Evolutionary conservation across 2,888 invertebrate genomes (phyloP).

Genomic region (Aspidapion aeneum): DNA sequence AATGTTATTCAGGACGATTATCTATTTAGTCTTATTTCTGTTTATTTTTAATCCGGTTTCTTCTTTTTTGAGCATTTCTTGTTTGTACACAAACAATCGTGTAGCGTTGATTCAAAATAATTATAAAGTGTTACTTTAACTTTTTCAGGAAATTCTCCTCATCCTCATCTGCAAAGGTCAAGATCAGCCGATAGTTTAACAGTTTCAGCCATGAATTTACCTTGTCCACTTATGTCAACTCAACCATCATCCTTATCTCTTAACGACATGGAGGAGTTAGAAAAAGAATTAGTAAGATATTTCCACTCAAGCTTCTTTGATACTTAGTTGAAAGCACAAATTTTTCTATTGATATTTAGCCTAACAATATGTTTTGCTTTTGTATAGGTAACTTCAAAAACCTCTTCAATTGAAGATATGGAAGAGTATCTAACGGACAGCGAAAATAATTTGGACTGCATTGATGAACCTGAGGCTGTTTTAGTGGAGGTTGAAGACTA

Average conservation of each 20-base stretch:
- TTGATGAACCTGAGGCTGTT: conserved; percentile 65
- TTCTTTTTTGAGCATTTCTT: no score
- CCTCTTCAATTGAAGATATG: conserved; percentile 31
- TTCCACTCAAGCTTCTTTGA: no score
- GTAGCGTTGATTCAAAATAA: no score
- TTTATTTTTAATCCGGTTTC: no score
- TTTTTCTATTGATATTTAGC: no score
- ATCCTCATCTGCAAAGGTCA: conserved; percentile 58
- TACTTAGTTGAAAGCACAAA: no score
- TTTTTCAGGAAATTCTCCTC: conserved; percentile 10
- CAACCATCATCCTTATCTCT: conserved; percentile 72
- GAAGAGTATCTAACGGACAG: conserved; percentile 24
- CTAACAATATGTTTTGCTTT: no score
- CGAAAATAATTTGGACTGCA: conserved; percentile 33
- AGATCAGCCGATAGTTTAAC: conserved; percentile 76
- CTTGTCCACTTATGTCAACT: conserved; percentile 55
- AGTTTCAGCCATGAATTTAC: conserved; percentile 40
- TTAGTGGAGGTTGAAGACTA: conserved; percentile 80
- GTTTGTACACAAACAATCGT: no score
- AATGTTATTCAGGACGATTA: no score
- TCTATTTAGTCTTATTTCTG: no score
- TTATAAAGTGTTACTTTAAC: no score
- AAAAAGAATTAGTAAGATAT: conserved; percentile 48
- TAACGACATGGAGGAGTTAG: conserved; percentile 66
- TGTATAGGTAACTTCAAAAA: conserved; percentile 35